Percentiles rank a stretch among this genome's conserved stretches.
Conservation (phyloP, 2,113 vertebrate genomes). For the Zapornia atra region DNA sequence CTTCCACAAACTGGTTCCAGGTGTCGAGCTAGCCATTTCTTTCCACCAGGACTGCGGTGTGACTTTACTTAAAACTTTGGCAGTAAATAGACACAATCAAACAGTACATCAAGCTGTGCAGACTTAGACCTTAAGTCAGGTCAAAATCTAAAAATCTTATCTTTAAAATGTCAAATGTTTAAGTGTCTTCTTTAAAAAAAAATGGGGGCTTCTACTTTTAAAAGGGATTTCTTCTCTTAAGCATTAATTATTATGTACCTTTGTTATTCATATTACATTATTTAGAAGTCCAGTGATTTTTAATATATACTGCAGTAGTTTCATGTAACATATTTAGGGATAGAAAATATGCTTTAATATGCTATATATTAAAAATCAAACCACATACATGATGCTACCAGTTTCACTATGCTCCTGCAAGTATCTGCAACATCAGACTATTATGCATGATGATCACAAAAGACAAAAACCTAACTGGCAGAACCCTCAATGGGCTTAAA, state of each 20-base stretch:
- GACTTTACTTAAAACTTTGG: constrained; percentile 12
- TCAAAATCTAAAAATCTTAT: neutral
- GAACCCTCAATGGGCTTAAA: constrained; percentile 49
- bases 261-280: constrained; percentile 32
- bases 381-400: constrained; percentile 64
- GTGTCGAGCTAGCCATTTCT: constrained; percentile 22
- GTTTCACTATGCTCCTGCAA: constrained; percentile 53
- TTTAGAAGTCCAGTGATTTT: neutral
- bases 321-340: neutral
- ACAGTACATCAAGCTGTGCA: neutral
- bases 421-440: constrained; percentile 61
- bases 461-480: constrained; percentile 57
- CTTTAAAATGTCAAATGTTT: neutral
- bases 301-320: constrained; percentile 9
- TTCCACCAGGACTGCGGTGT: neutral
- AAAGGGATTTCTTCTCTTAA: neutral
- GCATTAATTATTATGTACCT: neutral
- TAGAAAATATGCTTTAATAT: constrained; percentile 60
- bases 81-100: constrained; percentile 1
- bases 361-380: constrained; percentile 60
- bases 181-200: neutral
- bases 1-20: constrained; percentile 16
- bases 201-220: neutral
- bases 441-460: constrained; percentile 42
- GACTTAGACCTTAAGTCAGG: neutral